Conservation (phyloP, 2,113 vertebrate genomes). For the Sinocyclocheilus anshuiensis region DNA sequence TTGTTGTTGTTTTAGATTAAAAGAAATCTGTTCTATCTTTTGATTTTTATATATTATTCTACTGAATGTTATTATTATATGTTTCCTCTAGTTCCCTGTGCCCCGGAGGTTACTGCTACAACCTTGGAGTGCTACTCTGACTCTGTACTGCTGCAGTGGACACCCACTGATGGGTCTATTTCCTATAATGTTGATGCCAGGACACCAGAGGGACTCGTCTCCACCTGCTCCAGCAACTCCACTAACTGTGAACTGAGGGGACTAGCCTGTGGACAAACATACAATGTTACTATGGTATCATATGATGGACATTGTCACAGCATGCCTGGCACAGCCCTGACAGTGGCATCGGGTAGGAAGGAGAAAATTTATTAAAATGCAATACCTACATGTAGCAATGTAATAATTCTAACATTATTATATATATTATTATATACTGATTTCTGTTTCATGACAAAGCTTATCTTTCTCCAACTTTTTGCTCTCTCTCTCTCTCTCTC, state of each 20-base stretch:
- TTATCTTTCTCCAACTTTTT: too few relatives aligned
- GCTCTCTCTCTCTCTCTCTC: too few relatives aligned
- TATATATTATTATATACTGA: too few relatives aligned
- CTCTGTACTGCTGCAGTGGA: constrained; percentile 66
- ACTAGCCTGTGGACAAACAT: constrained; percentile 69
- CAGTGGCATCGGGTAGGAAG: constrained; percentile 70
- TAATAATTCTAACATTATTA: not conserved
- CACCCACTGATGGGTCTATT: constrained; percentile 53
- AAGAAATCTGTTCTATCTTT: not conserved
- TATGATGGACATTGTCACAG: constrained; percentile 66
- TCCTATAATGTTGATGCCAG: constrained; percentile 64
- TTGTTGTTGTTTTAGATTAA: not conserved
- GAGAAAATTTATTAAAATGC: not conserved
- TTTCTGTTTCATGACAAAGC: too few relatives aligned
- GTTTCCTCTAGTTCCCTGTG: constrained; percentile 71
- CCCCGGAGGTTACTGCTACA: constrained; percentile 54
- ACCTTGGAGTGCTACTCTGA: constrained; percentile 69
- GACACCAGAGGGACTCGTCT: constrained; percentile 25
- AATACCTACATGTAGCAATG: not conserved
- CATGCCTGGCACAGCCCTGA: constrained; percentile 52
- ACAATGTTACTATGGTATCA: constrained; percentile 63
- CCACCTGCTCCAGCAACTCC: constrained; percentile 63
- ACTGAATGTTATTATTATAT: not conserved
- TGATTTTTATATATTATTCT: not conserved
- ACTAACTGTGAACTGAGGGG: constrained; percentile 70